Conservation (phyloP, 2,113 vertebrate species). For the Varanus salvator region DNA sequence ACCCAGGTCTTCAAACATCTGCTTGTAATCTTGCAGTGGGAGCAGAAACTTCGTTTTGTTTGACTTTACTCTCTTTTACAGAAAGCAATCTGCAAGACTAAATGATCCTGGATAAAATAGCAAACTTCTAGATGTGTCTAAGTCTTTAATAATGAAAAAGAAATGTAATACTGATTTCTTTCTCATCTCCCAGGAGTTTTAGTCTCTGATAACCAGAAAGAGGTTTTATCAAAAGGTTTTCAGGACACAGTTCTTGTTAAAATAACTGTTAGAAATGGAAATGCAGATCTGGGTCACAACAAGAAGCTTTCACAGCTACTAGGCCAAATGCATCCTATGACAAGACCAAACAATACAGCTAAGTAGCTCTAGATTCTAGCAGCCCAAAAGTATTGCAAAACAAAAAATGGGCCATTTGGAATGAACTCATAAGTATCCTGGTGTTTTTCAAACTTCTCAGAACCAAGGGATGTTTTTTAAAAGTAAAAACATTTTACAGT, state of each 20-base stretch:
- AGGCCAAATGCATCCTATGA: not conserved
- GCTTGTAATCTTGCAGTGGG: no score
- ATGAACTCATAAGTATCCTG: not conserved
- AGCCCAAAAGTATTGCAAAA: not conserved
- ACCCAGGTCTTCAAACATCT: no score
- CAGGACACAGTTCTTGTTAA: no score
- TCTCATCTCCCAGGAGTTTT: not conserved
- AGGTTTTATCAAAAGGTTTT: not conserved
- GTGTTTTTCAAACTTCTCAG: not conserved
- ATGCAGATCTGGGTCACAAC: not conserved
- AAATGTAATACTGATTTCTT: not conserved
- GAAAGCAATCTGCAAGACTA: not conserved
- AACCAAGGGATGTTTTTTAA: not conserved
- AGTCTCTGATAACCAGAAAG: not conserved
- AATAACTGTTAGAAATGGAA: not conserved
- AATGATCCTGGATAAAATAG: not conserved
- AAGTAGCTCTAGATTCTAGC: not conserved
- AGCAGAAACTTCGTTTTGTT: not conserved
- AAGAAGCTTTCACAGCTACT: not conserved
- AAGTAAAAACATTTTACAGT: not conserved
- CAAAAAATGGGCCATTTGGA: not conserved
- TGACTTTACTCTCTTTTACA: not conserved
- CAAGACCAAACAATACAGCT: not conserved
- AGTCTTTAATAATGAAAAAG: not conserved
- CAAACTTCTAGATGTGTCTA: not conserved